Evolutionary conservation across 53 echinoderm and acorn worm species (phyloP).

Genomic region (Holothuria leucospilota): DNA sequence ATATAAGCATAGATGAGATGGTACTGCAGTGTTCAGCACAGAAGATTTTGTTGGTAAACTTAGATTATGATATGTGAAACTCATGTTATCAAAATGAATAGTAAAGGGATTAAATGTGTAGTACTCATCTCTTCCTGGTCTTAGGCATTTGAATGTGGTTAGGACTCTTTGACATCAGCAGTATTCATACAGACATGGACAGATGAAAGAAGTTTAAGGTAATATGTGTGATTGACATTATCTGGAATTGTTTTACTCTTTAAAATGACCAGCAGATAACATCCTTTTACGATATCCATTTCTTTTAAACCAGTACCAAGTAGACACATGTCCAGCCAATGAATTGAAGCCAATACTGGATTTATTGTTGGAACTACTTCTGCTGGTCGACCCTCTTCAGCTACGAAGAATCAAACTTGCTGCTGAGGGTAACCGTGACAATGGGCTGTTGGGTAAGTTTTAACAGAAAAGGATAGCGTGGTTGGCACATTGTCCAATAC

Average conservation of each 20-base stretch:
- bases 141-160: no score
- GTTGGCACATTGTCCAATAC: no score
- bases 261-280: not conserved
- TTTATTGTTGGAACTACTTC: slow-evolving; percentile 85
- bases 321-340: slow-evolving; percentile 87
- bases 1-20: no score
- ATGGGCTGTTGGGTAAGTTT: slow-evolving; percentile 87
- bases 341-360: slow-evolving; percentile 89
- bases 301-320: slow-evolving; percentile 72
- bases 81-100: no score
- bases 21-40: no score
- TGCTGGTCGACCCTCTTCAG: slow-evolving; percentile 90
- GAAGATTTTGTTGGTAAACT: no score
- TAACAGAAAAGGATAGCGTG: no score
- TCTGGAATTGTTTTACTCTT: not conserved
- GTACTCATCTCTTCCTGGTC: no score
- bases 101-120: no score
- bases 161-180: no score
- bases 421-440: slow-evolving; percentile 85
- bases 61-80: no score
- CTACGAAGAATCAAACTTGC: slow-evolving; percentile 77
- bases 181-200: no score
- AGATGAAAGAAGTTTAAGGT: not conserved
- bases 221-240: not conserved
- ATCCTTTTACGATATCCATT: not conserved